Percentiles rank a stretch among this genome's conserved stretches.
Evolutionary conservation across 2,113 vertebrate genomes (phyloP).

Genomic region (Nesogale talazaci): DNA sequence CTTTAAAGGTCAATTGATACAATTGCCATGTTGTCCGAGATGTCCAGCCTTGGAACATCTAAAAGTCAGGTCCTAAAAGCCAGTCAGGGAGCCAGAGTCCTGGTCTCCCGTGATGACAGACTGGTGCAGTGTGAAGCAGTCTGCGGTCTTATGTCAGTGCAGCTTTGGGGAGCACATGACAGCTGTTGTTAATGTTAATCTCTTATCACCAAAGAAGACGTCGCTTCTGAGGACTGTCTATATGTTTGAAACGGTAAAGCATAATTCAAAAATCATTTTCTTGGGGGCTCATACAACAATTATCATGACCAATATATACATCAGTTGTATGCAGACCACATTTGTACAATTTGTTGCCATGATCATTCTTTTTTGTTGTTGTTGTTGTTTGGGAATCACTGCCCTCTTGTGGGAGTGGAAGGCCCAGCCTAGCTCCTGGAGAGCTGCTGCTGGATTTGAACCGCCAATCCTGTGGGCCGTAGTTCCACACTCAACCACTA

Average conservation of each 20-base stretch:
- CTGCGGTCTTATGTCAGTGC: background rate
- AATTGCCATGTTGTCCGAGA: background rate
- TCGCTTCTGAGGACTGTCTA: background rate
- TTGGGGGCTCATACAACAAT: no score
- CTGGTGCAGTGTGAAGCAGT: background rate
- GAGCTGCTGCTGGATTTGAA: no score
- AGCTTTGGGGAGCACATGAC: background rate
- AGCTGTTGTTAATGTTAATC: background rate
- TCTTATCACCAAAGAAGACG: constrained; percentile 38
- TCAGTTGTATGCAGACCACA: no score
- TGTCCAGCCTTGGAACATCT: background rate
- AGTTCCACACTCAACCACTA: no score
- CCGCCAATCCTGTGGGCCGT: no score
- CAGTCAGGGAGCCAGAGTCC: background rate
- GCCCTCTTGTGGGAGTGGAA: no score
- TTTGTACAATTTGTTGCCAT: no score
- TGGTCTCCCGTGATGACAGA: background rate
- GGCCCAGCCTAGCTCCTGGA: no score
- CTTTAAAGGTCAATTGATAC: background rate
- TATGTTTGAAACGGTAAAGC: constrained; percentile 31
- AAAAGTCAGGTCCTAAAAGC: background rate
- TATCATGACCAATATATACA: no score
- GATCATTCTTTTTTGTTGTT: no score
- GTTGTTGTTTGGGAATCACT: no score
- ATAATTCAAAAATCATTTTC: no score